Base-by-base conservation (phyloP, 2,888 invertebrate genomes). In the Colletes collaris region DNA sequence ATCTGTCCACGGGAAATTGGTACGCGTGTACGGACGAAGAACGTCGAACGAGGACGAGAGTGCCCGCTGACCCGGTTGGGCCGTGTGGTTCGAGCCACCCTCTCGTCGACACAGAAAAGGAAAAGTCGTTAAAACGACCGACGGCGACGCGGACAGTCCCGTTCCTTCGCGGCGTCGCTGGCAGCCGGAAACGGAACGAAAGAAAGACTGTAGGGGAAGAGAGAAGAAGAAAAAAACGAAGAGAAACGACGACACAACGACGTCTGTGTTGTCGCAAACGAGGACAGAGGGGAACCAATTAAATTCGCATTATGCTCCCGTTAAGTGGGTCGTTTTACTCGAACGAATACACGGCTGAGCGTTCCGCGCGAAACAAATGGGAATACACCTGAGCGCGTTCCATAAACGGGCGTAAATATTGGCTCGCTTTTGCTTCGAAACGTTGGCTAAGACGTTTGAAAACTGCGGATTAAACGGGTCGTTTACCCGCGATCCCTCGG, bases 51-150 rank as follows among this genome's bases (percentile, higher is more conserved):
- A 63, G 78, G 72, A 73, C 75, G 64, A 79, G 70, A 70, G 73
- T 70, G 65, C 62, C 55, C 59, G 58, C 16, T 78, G 80, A 73
- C 80, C 80, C 59, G 70, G 79, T 79, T 79, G 80, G 35, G 16
- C 13, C 27, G 27, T 27, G 67, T 16, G 49, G 56, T 60, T 62
- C 68, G 69, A 67, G 8, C 62, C 37, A 60, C 50, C 63, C 63
- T 55, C 55, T 56, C 44, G 76, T 52, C 70, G 49, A 49, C 27
- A 16, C 5, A 37, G 10, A 58, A 53, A 63, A 49, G 56, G 44
- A 55, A 74, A 55, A 67, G 44, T 63, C 75, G 75, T 64, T 76
- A 52, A 44, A 72, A 60, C 66, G 63, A 50, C 27, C n/a, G 55
- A n/a, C 68, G 35, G 16, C 46, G 58, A 62, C 27, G 35, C 50